phyloP scores from a whole-genome alignment of 2,888 invertebrate species.

The Elegia similella region DNA sequence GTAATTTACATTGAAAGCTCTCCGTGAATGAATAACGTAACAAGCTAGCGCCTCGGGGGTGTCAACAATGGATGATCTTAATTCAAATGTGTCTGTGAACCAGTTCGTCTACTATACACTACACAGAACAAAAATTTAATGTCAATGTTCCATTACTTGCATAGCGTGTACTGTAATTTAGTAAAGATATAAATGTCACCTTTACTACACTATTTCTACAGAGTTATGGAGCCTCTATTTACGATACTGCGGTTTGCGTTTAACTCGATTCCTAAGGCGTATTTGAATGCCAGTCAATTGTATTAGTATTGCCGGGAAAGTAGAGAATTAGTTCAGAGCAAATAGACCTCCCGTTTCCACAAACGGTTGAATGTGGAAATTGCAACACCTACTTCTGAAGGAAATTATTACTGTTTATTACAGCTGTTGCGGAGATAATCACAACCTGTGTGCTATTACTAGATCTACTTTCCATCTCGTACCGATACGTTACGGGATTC shows the following conservation, averaged over 20 bases:
- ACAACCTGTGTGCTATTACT: conserved; percentile 40
- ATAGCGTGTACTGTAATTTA: conserved; percentile 6
- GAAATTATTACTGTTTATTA: conserved; percentile 54
- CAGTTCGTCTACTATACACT: conserved; percentile 5
- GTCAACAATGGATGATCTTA: conserved; percentile 18
- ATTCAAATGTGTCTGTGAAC: conserved; percentile 15
- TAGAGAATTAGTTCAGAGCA: conserved; percentile 21
- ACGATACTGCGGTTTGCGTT: neutral
- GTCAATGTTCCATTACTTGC: conserved; percentile 12
- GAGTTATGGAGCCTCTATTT: conserved; percentile 9
- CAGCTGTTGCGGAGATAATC: conserved; percentile 44
- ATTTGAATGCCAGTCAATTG: conserved; percentile 1
- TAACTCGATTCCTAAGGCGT: neutral
- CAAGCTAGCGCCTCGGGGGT: conserved; percentile 15
- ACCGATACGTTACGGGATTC: conserved; percentile 30
- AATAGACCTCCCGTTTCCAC: conserved; percentile 34
- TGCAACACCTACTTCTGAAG: conserved; percentile 52
- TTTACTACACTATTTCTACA: neutral
- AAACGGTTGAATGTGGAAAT: conserved; percentile 46
- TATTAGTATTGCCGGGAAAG: conserved; percentile 4
- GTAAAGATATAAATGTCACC: conserved; percentile 11
- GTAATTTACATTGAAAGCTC: conserved; percentile 18
- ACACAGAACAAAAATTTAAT: conserved; percentile 9
- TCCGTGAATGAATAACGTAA: conserved; percentile 17
- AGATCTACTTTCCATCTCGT: conserved; percentile 50